These are phyloP conservation scores for Turnix velox DNA, from an alignment of 2,113 vertebrate species.

Conservation along the genomic window DNA sequence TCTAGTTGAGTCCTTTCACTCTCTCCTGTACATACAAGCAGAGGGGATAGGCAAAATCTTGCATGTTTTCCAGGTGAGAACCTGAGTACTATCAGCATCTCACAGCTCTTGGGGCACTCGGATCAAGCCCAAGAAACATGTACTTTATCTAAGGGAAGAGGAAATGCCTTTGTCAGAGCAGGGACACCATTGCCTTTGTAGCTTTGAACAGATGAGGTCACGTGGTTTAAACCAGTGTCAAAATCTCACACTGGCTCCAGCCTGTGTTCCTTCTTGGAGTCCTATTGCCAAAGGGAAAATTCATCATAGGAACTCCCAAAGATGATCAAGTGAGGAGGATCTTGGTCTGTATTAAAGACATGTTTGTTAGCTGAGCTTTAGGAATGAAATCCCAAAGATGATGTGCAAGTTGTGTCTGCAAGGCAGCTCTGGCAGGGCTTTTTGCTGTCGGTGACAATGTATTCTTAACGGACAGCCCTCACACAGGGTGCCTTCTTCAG, in stretches of 20 bases:
- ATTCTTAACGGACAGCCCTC: background rate
- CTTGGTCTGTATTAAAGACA: too few relatives aligned
- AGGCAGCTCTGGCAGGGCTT: background rate
- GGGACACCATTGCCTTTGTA: background rate
- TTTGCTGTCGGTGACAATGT: background rate
- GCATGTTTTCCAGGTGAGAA: background rate
- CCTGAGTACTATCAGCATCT: background rate
- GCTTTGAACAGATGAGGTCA: background rate
- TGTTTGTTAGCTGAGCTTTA: too few relatives aligned
- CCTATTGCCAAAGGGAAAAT: background rate
- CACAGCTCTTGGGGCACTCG: background rate
- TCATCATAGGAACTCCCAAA: accelerated
- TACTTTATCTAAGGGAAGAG: background rate
- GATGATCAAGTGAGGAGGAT: too few relatives aligned
- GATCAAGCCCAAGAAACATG: background rate
- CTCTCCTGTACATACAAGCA: background rate
- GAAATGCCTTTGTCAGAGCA: background rate
- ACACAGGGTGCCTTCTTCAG: accelerated
- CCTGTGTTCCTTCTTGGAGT: background rate
- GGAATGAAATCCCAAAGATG: background rate
- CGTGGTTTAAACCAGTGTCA: background rate
- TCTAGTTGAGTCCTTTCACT: background rate
- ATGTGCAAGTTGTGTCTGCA: background rate
- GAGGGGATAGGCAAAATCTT: background rate
- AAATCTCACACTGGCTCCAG: background rate